These are phyloP conservation scores for Apteryx mantelli DNA, from an alignment of 2,113 vertebrate species.

Conservation along the genomic window DNA sequence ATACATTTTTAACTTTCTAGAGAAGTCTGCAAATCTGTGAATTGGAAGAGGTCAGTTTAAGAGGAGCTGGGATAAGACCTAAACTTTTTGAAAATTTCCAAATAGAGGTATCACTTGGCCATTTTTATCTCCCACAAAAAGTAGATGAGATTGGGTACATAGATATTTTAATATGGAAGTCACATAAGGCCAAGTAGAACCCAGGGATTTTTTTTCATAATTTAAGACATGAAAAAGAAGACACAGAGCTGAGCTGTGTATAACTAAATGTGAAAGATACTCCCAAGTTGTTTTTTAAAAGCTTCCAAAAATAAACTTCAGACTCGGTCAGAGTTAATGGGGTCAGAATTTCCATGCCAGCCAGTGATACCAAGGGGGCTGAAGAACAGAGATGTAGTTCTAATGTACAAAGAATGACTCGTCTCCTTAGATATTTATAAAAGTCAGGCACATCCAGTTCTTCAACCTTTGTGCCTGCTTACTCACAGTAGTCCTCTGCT, in stretches of 20 bases:
- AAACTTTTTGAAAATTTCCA: background rate
- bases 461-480: background rate
- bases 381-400: slow-evolving; percentile 9
- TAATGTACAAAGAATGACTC: slow-evolving; percentile 32
- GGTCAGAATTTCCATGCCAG: slow-evolving; percentile 53
- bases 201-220: background rate
- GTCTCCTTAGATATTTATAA: slow-evolving; percentile 7
- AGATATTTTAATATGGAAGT: background rate
- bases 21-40: background rate
- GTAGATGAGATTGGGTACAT: background rate
- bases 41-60: background rate
- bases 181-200: slow-evolving; percentile 26
- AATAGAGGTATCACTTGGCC: background rate
- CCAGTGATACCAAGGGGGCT: background rate
- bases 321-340: background rate
- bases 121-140: background rate
- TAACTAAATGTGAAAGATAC: slow-evolving; percentile 36
- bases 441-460: background rate
- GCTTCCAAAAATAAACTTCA: slow-evolving; percentile 47
- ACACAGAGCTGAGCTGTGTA: background rate
- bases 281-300: slow-evolving; percentile 53
- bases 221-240: slow-evolving; percentile 7
- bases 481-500: background rate
- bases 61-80: background rate
- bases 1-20: background rate